Conservation (phyloP, 2,797 vertebrate species). For the Dromococcyx pavoninus region DNA sequence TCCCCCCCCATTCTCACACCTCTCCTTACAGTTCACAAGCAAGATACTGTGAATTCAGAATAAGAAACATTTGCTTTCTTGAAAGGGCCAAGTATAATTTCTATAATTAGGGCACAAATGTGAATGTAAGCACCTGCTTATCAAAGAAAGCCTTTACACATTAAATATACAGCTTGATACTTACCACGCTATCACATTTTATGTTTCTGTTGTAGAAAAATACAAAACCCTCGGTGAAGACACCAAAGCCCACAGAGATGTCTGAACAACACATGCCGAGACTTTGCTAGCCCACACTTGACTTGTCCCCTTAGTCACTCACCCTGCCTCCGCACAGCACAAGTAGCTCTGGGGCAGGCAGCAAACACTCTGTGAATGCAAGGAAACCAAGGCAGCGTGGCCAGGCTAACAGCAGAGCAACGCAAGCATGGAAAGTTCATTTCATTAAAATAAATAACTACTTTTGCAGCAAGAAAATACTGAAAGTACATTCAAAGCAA, state of each 20-base stretch:
- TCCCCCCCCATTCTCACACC: neutral
- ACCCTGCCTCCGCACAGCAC: accelerated
- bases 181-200: neutral
- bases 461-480: neutral
- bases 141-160: neutral
- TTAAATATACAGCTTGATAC: neutral
- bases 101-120: neutral
- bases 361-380: accelerated
- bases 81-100: neutral
- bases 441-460: neutral
- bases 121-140: neutral
- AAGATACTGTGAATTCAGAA: neutral
- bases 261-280: accelerated
- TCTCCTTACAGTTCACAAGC: neutral
- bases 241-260: neutral
- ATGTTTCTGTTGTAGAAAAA: accelerated
- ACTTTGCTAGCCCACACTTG: neutral
- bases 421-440: accelerated
- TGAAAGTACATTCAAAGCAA: neutral
- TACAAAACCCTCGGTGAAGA: neutral
- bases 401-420: neutral
- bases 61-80: neutral
- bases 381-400: accelerated
- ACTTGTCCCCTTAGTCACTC: neutral
- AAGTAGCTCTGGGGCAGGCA: neutral